phyloP scores from a whole-genome alignment of 53 echinoderm and acorn worm species.

The Henricia sp. region DNA sequence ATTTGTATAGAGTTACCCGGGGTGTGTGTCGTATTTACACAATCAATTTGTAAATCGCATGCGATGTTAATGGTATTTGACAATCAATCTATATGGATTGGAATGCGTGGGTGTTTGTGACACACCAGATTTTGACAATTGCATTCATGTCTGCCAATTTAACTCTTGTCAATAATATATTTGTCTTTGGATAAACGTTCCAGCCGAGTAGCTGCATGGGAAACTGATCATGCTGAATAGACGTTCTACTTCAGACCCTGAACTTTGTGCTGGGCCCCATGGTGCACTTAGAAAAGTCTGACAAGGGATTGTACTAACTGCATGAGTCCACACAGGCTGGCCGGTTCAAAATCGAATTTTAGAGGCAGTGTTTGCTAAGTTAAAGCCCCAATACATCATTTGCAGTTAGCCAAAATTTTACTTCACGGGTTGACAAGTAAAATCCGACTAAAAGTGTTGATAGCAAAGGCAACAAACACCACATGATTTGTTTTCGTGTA shows the following conservation, averaged over 20 bases:
- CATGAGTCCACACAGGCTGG: too few relatives aligned
- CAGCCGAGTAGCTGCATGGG: conserved; percentile 15
- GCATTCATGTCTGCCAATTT: not conserved
- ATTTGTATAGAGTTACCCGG: not conserved
- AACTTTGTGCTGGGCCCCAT: too few relatives aligned
- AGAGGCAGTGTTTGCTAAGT: too few relatives aligned
- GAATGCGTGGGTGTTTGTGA: conserved; percentile 5
- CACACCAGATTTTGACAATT: not conserved
- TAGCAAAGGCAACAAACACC: too few relatives aligned
- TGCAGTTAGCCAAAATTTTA: too few relatives aligned
- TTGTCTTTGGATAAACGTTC: conserved; percentile 36
- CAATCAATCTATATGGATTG: not conserved
- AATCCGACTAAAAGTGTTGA: too few relatives aligned
- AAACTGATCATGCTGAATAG: not conserved
- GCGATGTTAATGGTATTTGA: conserved; percentile 23
- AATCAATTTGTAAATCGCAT: conserved; percentile 31
- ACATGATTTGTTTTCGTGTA: too few relatives aligned
- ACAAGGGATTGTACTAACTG: too few relatives aligned
- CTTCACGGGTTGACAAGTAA: too few relatives aligned
- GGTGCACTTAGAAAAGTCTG: too few relatives aligned
- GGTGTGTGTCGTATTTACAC: conserved; percentile 4
- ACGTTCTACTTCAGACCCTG: not conserved
- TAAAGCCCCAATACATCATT: too few relatives aligned
- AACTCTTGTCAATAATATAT: not conserved
- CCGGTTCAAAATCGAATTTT: too few relatives aligned